A percentile compares a stretch with the other conserved stretches of the same genome.
Evolutionary conservation across 1,140 invertebrate species (phyloP).

Genomic region (Physella acuta): DNA sequence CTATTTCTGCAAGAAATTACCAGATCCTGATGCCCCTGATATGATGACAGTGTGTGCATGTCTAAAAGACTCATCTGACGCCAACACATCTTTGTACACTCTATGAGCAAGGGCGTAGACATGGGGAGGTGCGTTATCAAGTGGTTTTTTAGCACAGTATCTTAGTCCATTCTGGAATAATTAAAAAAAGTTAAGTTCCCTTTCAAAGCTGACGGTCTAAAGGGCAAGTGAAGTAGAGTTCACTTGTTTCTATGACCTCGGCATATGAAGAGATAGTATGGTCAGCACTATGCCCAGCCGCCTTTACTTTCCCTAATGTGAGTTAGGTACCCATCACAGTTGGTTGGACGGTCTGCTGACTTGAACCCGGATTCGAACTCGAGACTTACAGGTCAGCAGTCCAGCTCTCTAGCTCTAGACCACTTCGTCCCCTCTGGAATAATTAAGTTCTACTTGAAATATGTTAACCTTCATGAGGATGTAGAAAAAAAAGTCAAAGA

Average conservation of each 20-base stretch:
- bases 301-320: too few relatives aligned
- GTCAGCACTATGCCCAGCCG: too few relatives aligned
- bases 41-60: neutral
- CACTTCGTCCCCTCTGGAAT: too few relatives aligned
- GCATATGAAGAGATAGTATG: too few relatives aligned
- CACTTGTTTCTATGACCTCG: too few relatives aligned
- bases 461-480: neutral
- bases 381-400: too few relatives aligned
- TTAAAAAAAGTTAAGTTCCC: too few relatives aligned
- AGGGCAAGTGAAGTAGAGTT: too few relatives aligned
- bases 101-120: neutral
- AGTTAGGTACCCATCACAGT: too few relatives aligned
- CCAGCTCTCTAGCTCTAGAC: too few relatives aligned
- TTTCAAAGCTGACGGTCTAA: too few relatives aligned
- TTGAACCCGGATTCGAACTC: neutral
- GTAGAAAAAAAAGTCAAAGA: neutral
- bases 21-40: neutral
- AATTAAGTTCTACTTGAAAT: neutral
- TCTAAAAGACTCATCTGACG: neutral
- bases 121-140: neutral
- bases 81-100: neutral
- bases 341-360: neutral
- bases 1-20: neutral
- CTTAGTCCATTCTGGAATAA: neutral
- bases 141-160: neutral